Evolutionary conservation across 1,140 invertebrate genomes (phyloP), one percentile per base, ranked within the genome.

Genomic region (Hypothenemus hampei): DNA sequence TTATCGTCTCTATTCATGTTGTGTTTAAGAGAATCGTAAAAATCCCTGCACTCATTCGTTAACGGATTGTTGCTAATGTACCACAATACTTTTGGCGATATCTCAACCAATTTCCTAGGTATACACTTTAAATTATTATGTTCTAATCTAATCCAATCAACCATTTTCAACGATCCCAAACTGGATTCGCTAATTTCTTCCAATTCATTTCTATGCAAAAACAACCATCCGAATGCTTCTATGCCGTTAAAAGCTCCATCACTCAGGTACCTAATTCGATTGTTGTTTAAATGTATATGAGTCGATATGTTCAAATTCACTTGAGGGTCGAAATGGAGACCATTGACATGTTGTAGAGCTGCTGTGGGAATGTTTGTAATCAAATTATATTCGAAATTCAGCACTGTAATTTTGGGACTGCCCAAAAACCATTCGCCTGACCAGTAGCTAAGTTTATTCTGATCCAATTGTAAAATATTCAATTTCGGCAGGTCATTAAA

Each of bases 21-120:
- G 26, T 51, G 50, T 44, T 26, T 50, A 16, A 57, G 4, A 44
- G 10, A 57, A 31, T 60, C 49, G 39, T 50, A 59, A 39, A 56
- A 58, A 3, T 84, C 69, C 82, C 82, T 61, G 58, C 67, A 69
- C 19, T 57, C 48, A 10, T 60, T 55, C 23, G 60, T 58, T 16
- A 66, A 56, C 5, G 67, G 64, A 58, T 67, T 69, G 18, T 59
- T 61, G n/a, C 60, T 54, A 3, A 67, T 49, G 50, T 65, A 66
- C 44, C 59, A 61, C 11, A 58, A 47, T 18, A 67, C 56, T 41
- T 64, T 64, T 5, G 64, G 60, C 7, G 62, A 62, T 31, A 67
- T 59, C 19, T 62, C 33, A 4, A 65, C 54, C 16, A 67, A 22
- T 41, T 57, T 58, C 26, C 58, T 61, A 3, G 65, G 64, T 13